Percentiles rank a stretch among this genome's conserved stretches.
Conservation (phyloP, 2,797 vertebrate species). For the Danionella dracula region DNA sequence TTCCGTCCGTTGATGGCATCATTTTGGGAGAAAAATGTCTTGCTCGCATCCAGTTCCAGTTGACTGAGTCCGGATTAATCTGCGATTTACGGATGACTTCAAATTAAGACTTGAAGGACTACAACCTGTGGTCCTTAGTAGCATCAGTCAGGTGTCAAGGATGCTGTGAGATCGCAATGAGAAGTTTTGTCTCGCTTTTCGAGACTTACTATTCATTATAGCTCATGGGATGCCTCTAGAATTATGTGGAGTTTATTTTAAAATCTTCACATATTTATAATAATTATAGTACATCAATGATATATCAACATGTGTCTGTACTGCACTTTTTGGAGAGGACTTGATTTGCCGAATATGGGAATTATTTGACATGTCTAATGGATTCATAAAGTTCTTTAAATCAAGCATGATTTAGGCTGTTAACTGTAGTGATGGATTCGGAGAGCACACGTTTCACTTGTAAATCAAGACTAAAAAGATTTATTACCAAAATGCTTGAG, state of each 20-base stretch:
- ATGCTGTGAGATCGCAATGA: neutral
- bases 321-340: neutral
- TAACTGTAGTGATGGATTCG: neutral
- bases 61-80: neutral
- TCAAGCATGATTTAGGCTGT: neutral
- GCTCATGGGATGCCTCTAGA: neutral
- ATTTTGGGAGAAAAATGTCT: neutral
- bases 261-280: neutral
- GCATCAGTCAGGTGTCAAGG: neutral
- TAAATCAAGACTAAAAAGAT: neutral
- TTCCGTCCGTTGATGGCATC: neutral
- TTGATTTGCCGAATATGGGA: neutral
- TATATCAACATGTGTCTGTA: neutral
- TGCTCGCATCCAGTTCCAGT: neutral
- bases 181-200: neutral
- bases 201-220: conserved; percentile 8
- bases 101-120: neutral
- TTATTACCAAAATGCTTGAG: neutral
- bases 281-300: too few species aligned
- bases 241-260: neutral
- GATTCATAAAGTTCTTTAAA: neutral
- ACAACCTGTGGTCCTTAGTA: neutral
- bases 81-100: neutral
- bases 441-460: neutral
- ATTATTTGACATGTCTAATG: neutral